Evolutionary conservation across 2,797 vertebrate genomes (phyloP).

Genomic region (Hipposideros larvatus): DNA sequence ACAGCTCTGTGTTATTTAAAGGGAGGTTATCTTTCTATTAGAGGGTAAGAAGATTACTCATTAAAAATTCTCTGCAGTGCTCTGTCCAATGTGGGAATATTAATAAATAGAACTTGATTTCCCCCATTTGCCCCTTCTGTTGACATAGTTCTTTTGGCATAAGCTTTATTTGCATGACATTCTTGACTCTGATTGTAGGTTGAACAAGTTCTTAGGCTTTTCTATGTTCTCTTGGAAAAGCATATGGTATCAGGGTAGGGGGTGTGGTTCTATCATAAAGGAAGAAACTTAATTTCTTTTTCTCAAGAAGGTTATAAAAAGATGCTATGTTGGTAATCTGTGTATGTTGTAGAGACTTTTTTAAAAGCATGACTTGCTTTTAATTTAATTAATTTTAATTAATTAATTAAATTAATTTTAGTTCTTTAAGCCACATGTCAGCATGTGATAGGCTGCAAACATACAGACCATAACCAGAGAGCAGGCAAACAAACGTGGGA

Average conservation of each 20-base stretch:
- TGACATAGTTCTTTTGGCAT: not conserved
- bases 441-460: not conserved
- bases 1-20: conserved; percentile 6
- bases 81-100: not conserved
- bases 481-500: not conserved
- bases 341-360: not conserved
- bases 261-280: not conserved
- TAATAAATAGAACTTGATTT: not conserved
- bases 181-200: conserved; percentile 24
- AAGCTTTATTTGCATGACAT: not conserved
- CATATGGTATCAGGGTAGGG: not conserved
- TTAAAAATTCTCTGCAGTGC: not conserved
- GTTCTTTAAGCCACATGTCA: not conserved
- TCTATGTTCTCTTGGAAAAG: conserved; percentile 27
- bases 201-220: conserved; percentile 11
- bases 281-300: conserved; percentile 30
- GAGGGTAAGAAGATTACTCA: not conserved
- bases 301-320: conserved; percentile 21
- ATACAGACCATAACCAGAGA: not conserved
- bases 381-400: not conserved
- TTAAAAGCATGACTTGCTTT: not conserved
- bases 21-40: not conserved
- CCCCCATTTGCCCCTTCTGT: not conserved
- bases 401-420: too few species aligned
- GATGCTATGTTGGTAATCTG: not conserved